Evolutionary conservation across 2,888 invertebrate genomes (phyloP).

Genomic region (Microctonus aethiopoides): DNA sequence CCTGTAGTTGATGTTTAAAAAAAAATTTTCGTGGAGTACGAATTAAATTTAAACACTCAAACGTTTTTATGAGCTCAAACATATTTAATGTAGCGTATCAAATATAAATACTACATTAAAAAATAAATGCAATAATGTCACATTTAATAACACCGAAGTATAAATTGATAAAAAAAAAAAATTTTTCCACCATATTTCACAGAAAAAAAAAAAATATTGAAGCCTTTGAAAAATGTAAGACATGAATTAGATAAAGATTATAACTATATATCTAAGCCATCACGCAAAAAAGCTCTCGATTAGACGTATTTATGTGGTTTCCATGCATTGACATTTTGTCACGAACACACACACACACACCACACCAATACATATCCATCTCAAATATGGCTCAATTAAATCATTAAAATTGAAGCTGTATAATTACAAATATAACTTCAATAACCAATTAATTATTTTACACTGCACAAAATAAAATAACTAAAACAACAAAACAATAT

Average conservation of each 20-base stretch:
- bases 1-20: no score
- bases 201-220: slow-evolving; percentile 58
- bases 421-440: no score
- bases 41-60: no score
- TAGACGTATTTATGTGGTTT: slow-evolving; percentile 24
- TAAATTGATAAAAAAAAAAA: neutral
- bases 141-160: neutral
- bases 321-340: neutral
- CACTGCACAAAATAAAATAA: neutral
- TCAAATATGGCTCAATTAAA: neutral
- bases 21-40: no score
- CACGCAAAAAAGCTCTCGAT: slow-evolving; percentile 46
- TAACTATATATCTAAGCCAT: slow-evolving; percentile 61
- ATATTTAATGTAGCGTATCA: no score
- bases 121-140: neutral
- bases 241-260: slow-evolving; percentile 58
- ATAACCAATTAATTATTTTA: neutral
- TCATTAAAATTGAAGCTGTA: neutral
- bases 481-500: neutral
- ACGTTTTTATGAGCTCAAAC: no score
- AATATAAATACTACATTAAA: no score
- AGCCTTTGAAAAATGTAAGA: slow-evolving; percentile 60
- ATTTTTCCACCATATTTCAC: neutral
- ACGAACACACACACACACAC: no score
- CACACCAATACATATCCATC: neutral